phyloP scores from a whole-genome alignment of 2,888 invertebrate species.

The Trichogramma dendrolimi region DNA sequence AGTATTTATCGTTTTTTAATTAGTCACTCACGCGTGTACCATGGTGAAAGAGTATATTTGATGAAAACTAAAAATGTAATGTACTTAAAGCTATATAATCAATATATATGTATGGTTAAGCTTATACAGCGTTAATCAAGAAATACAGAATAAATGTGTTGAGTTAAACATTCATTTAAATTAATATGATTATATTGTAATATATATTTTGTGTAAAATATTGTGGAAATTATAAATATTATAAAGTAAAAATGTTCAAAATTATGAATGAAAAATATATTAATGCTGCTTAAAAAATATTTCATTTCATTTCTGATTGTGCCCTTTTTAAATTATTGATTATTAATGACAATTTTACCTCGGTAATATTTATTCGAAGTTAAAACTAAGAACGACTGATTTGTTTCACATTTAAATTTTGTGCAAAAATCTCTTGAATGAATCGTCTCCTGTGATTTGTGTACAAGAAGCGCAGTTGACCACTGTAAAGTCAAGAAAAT shows the following conservation, averaged over 20 bases:
- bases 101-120: slow-evolving; percentile 26
- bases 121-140: slow-evolving; percentile 25
- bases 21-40: slow-evolving; percentile 24
- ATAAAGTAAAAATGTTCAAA: slow-evolving; percentile 30
- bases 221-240: slow-evolving; percentile 43
- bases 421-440: no score
- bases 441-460: no score
- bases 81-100: slow-evolving; percentile 37
- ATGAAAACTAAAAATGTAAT: slow-evolving; percentile 24
- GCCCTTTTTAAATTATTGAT: background rate
- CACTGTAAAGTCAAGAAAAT: no score
- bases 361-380: no score
- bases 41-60: slow-evolving; percentile 8
- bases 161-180: slow-evolving; percentile 38
- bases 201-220: slow-evolving; percentile 48
- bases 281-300: background rate
- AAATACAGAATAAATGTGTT: slow-evolving; percentile 25
- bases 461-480: no score
- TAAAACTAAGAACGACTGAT: no score
- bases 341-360: background rate
- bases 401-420: no score
- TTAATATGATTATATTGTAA: slow-evolving; percentile 39
- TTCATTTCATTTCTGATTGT: slow-evolving; percentile 4
- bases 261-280: background rate
- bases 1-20: slow-evolving; percentile 21